Percentiles rank a stretch among this genome's conserved stretches.
Conservation (phyloP, 2,113 vertebrate species). For the Chlorodrepanis virens region DNA sequence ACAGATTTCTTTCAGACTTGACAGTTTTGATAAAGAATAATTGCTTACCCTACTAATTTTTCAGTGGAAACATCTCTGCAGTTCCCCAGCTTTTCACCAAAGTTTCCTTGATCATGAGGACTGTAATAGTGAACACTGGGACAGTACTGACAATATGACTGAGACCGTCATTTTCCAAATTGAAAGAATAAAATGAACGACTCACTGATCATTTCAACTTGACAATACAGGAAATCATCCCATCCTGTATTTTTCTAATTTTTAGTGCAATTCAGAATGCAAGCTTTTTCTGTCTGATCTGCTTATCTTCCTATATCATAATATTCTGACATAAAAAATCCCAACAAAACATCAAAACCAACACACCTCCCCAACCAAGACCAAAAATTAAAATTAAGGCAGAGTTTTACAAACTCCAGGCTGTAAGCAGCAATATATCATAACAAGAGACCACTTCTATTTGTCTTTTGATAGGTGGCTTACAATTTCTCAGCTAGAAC, state of each 20-base stretch:
- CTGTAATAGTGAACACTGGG: neutral
- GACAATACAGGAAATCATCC: neutral
- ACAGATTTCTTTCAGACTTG: neutral
- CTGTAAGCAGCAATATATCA: neutral
- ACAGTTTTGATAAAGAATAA: neutral
- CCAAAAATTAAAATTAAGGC: neutral
- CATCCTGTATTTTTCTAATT: neutral
- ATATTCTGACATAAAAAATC: neutral
- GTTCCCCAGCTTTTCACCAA: neutral
- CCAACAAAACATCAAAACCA: neutral
- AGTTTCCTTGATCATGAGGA: neutral
- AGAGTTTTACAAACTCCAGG: neutral
- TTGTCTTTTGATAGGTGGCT: neutral
- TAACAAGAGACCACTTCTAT: neutral
- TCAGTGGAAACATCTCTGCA: neutral
- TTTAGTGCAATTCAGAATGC: neutral
- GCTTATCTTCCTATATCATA: neutral
- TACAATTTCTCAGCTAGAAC: neutral
- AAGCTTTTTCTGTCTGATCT: neutral
- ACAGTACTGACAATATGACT: neutral
- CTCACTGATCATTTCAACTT: neutral
- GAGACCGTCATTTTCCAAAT: neutral
- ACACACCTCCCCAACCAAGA: fast-evolving
- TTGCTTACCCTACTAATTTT: neutral
- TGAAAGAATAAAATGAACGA: neutral